These are phyloP conservation scores for Propithecus deckenii DNA, from an alignment of 2,797 vertebrate genomes.

Conservation along the genomic window DNA sequence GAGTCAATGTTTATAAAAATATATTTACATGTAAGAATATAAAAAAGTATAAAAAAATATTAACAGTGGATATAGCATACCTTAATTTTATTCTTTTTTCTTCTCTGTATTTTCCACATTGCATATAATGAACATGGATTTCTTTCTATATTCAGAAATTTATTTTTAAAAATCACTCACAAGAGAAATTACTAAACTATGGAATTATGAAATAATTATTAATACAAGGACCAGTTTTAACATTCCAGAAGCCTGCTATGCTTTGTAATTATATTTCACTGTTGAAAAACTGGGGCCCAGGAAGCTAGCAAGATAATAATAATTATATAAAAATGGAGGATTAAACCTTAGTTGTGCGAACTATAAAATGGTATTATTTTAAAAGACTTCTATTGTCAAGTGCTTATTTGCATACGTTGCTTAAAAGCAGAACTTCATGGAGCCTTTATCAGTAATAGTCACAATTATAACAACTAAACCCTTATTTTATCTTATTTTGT, in stretches of 20 bases:
- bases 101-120: background rate
- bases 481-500: background rate
- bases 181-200: background rate
- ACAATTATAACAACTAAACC: background rate
- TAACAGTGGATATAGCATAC: background rate
- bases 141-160: background rate
- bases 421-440: background rate
- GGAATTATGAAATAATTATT: constrained; percentile 23
- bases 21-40: background rate
- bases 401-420: background rate
- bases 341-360: background rate
- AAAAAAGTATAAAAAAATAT: background rate
- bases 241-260: background rate
- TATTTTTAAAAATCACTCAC: background rate
- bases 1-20: background rate
- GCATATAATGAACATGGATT: background rate
- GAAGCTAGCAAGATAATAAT: constrained; percentile 28
- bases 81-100: background rate
- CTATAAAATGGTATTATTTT: background rate
- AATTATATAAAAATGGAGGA: background rate
- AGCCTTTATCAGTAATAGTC: background rate
- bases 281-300: background rate
- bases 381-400: background rate
- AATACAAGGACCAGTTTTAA: background rate
- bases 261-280: constrained; percentile 30